A percentile compares a stretch with the other conserved stretches of the same genome.
phyloP scores from a whole-genome alignment of 1,140 invertebrate genomes.

The Mamestra configurata region DNA sequence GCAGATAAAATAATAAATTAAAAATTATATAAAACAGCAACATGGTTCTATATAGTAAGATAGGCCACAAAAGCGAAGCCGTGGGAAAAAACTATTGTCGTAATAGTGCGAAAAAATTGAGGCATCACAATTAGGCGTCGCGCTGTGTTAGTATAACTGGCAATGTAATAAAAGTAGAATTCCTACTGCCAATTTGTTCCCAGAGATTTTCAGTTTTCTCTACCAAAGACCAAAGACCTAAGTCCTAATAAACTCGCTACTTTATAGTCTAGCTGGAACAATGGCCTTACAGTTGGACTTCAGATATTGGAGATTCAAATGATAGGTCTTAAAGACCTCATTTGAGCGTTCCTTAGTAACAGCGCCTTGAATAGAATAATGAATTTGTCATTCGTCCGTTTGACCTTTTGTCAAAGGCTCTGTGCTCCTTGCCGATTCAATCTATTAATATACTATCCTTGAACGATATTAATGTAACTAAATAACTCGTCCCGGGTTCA shows the following conservation, averaged over 20 bases:
- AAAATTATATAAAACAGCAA: too few relatives aligned
- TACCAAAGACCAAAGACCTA: too few relatives aligned
- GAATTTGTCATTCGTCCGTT: background rate
- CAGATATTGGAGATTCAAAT: slow-evolving; percentile 40
- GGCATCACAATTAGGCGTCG: too few relatives aligned
- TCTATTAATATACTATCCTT: background rate
- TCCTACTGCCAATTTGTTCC: background rate
- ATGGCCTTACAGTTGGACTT: background rate
- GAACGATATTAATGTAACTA: too few relatives aligned
- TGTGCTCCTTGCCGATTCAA: background rate
- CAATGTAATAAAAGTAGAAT: too few relatives aligned
- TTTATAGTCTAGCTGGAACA: slow-evolving; percentile 22
- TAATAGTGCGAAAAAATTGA: too few relatives aligned
- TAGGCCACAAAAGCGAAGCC: too few relatives aligned
- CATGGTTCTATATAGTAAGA: too few relatives aligned
- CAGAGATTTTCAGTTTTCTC: background rate
- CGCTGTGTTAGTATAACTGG: too few relatives aligned
- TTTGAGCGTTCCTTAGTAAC: background rate
- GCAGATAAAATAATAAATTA: too few relatives aligned
- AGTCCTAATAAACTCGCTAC: background rate
- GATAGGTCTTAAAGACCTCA: slow-evolving; percentile 9
- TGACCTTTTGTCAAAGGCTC: background rate
- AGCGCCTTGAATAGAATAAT: background rate
- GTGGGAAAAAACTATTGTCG: too few relatives aligned
- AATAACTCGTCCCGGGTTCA: too few relatives aligned